Evolutionary conservation across 2,888 invertebrate species (phyloP), one percentile per base, ranked within the genome.

Genomic region (Monoplex corrugatus): DNA sequence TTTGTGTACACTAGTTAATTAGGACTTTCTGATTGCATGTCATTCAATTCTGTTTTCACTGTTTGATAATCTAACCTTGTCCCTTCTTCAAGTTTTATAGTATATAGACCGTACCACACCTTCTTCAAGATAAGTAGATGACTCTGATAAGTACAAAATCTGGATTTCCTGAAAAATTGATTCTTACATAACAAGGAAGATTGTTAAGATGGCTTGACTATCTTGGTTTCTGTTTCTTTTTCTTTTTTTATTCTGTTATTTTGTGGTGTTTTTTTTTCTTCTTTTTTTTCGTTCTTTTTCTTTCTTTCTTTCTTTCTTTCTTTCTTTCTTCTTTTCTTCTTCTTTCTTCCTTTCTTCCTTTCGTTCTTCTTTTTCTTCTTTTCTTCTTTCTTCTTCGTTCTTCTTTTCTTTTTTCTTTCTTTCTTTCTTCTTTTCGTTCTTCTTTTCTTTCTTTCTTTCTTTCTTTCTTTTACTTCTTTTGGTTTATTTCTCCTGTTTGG

Each of bases 291-390:
- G 40, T 40, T 72, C 78, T 85, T 68, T 75, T 35, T 85, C 50
- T 75, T 32, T 75, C 32, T 75, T 72, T 44, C 83, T 72, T 38
- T 35, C 40, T 85, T 75, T 85, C 72, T 57, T 35, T 84, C 72
- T 84, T 44, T 32, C 28, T 75, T 28, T 32, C 28, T 28, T 32
- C 16, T 16, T 50, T 75, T 75, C 75, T 32, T 35, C 35, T 35
- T 75, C 10, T 28, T 75, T 35, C 75, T 32, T 75, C 75, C 28
- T 28, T 35, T 75, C 35, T n/a, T 35, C 75, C 16, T 43, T 38
- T 80, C 38, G 38, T 16, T 80, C 80, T n/a, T 80, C 80, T 1
- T 80, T 38, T 40, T 68, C n/a, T 68, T 28, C n/a, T 19, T n/a
- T 0, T 68, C 23, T 19, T 68, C 6, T 68, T n/a, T 68, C 28